A percentile compares a stretch with the other conserved stretches of the same genome.
Conservation (phyloP, 2,797 vertebrate genomes). For the Myioborus miniatus region DNA sequence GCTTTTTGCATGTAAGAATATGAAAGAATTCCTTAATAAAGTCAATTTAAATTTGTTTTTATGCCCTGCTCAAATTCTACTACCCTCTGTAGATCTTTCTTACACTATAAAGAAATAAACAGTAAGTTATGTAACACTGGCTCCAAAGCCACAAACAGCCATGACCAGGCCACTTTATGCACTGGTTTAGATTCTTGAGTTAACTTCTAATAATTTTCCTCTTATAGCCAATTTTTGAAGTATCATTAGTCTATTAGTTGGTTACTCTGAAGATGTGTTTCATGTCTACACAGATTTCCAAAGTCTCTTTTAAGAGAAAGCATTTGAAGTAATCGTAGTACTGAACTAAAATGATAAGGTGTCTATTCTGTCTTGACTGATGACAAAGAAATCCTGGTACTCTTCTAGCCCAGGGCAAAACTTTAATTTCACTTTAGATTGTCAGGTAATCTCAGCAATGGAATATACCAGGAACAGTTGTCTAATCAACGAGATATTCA, state of each 20-base stretch:
- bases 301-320: conserved; percentile 8
- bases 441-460: not conserved
- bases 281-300: not conserved
- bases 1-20: not conserved
- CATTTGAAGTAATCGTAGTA: conserved; percentile 47
- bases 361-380: not conserved
- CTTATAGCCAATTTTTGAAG: not conserved
- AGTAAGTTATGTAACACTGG: not conserved
- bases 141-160: not conserved
- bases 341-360: not conserved
- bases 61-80: not conserved
- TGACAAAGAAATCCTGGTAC: not conserved
- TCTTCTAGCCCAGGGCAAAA: not conserved
- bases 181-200: not conserved
- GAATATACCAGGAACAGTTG: not conserved
- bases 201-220: not conserved
- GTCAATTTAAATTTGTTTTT: not conserved
- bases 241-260: not conserved
- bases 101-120: not conserved
- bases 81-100: not conserved
- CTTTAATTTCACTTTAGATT: not conserved
- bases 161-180: not conserved
- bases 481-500: not conserved
- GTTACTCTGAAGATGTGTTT: not conserved
- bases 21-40: not conserved